Evolutionary conservation across 2,113 vertebrate species (phyloP).

Genomic region (Erpornis zantholeuca): DNA sequence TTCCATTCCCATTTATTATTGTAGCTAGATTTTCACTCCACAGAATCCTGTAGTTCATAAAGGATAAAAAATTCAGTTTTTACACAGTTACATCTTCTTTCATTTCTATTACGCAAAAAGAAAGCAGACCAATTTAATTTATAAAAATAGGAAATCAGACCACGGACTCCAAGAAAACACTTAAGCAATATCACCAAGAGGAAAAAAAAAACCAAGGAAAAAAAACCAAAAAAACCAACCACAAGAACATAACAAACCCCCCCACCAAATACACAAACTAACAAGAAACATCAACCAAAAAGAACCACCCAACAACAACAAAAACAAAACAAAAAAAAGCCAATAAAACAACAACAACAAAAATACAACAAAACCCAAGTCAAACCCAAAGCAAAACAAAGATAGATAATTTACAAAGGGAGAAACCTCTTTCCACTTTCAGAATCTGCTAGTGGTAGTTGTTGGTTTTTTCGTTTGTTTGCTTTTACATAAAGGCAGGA

Average conservation of each 20-base stretch:
- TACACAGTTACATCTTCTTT: background rate
- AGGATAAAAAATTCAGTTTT: background rate
- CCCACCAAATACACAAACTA: no score
- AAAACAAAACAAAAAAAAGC: background rate
- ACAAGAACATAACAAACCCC: no score
- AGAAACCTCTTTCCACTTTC: background rate
- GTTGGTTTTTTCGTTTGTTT: background rate
- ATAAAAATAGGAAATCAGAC: background rate
- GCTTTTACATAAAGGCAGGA: background rate
- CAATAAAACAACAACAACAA: background rate
- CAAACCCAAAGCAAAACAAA: background rate
- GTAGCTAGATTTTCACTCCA: background rate
- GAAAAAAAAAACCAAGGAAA: background rate
- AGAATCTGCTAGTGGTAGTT: background rate
- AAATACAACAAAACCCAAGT: no score
- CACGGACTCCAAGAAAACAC: background rate
- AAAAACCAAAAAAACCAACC: no score
- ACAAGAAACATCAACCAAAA: no score
- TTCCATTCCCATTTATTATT: background rate
- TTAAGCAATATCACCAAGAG: background rate
- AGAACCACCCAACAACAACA: background rate
- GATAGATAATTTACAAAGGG: background rate
- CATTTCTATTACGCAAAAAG: background rate
- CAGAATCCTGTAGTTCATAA: background rate
- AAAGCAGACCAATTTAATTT: background rate